A percentile compares a stretch with the other conserved stretches of the same genome.
Conservation (phyloP, 2,113 vertebrate genomes). For the Nyctereutes procyonoides region DNA sequence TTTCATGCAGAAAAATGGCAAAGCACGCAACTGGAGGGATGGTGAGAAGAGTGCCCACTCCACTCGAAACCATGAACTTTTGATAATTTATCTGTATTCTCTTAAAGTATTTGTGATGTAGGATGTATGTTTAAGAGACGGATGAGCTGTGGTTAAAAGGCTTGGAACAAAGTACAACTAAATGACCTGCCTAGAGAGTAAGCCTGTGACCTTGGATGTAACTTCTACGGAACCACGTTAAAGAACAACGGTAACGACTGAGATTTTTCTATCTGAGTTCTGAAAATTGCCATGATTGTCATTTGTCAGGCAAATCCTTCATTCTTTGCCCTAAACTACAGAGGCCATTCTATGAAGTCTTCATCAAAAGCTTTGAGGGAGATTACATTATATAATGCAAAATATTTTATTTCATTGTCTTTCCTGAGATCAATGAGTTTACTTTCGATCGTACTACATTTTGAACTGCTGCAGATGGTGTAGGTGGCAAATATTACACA, state of each 20-base stretch:
- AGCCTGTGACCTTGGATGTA: not conserved
- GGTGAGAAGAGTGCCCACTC: not conserved
- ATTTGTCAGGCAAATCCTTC: constrained; percentile 40
- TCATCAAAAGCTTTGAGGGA: constrained; percentile 56
- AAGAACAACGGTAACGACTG: not conserved
- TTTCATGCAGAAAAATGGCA: not conserved
- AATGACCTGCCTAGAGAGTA: not conserved
- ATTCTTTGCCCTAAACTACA: constrained; percentile 28
- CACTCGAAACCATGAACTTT: not conserved
- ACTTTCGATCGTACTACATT: constrained; percentile 66
- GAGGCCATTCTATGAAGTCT: constrained; percentile 46
- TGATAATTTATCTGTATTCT: constrained; percentile 32
- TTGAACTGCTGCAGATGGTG: constrained; percentile 71
- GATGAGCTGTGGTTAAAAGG: constrained; percentile 49
- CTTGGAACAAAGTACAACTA: not conserved
- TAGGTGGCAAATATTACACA: constrained; percentile 76
- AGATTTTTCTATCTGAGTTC: constrained; percentile 24
- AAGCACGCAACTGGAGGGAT: not conserved
- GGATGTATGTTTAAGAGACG: not conserved
- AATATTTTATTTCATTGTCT: constrained; percentile 75
- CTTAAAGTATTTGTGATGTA: not conserved
- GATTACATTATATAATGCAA: constrained; percentile 21
- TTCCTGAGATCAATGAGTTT: constrained; percentile 72
- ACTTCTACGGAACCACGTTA: not conserved
- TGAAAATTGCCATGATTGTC: not conserved